phyloP scores from a whole-genome alignment of 2,797 vertebrate species.

The Pseudocheirus occidentalis region DNA sequence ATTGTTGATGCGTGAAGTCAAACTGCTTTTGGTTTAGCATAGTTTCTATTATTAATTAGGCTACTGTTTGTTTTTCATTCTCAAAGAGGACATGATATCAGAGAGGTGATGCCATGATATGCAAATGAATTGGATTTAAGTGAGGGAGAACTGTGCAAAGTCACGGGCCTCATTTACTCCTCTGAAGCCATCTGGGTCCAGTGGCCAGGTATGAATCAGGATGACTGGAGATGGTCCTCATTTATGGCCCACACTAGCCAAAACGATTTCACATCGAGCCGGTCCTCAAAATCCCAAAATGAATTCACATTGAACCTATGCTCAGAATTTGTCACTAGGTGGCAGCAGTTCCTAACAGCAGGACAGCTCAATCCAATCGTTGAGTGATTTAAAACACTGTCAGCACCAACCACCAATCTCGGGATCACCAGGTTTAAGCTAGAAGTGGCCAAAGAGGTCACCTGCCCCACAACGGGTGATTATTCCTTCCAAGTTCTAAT shows the following conservation, averaged over 20 bases:
- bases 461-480: not conserved
- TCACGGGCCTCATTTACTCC: too few relatives aligned
- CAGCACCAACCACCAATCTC: not conserved
- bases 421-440: not conserved
- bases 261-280: not conserved
- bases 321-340: conserved; percentile 67
- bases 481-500: not conserved
- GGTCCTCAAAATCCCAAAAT: conserved; percentile 21
- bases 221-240: too few relatives aligned
- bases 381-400: not conserved
- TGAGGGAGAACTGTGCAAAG: too few relatives aligned
- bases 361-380: not conserved
- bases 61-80: too few relatives aligned
- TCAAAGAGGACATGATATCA: too few relatives aligned
- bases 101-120: too few relatives aligned
- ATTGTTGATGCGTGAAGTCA: not conserved
- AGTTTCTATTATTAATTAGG: not conserved
- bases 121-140: too few relatives aligned
- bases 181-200: too few relatives aligned
- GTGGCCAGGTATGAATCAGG: too few relatives aligned
- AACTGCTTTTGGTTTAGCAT: not conserved
- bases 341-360: conserved; percentile 63
- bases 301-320: conserved; percentile 35
- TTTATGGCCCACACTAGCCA: not conserved
- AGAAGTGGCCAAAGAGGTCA: not conserved